Evolutionary conservation across 1,140 invertebrate species (phyloP), one percentile per base, ranked within the genome.

Genomic region (Lysiphlebus fabarum): DNA sequence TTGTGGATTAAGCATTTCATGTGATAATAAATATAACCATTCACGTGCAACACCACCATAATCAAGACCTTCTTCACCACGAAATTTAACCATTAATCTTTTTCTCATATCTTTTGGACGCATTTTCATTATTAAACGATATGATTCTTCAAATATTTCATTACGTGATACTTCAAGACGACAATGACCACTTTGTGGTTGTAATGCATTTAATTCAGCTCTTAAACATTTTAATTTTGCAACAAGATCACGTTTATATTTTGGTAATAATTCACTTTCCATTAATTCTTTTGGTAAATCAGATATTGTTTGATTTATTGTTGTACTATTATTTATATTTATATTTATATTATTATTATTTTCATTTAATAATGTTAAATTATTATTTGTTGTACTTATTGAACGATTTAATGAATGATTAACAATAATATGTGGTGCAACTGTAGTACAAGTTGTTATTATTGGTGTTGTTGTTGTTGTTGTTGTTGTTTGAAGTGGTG

Each of bases 1-100:
- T 71, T 96, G 93, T 0, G 96, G 95, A 81, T 98, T 98, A 53
- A 98, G 85, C 88, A 99, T 95, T 76, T 98, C 95, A 61, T 96
- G 87, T 0, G 93, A 96, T 4, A 98, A 75, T 12, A 99, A 80
- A 76, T 97, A 96, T 2, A 98, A 83, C 96, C 96, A 99, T 77
- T 99, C 96, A 33, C 95, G 83, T 0, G 95, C 95, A 17, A 98
- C 91, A 0, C 95, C 95, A 8, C 95, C 95, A 77, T 98, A 98
- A 80, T 98, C 95, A 6, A 98, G 78, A 0, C 95, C 96, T 78
- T 99, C 96, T 75, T 99, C 96, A 9, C 91, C 91, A 56, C 91
- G 87, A 72, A 99, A 98, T 79, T 98, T 98, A 1, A 99, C 94
- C 88, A 98, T 93, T 38, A 99, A 80, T 65, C 95, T 82, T 81